These are phyloP conservation scores for Zygaena filipendulae DNA, from an alignment of 2,888 invertebrate species.

Conservation along the genomic window DNA sequence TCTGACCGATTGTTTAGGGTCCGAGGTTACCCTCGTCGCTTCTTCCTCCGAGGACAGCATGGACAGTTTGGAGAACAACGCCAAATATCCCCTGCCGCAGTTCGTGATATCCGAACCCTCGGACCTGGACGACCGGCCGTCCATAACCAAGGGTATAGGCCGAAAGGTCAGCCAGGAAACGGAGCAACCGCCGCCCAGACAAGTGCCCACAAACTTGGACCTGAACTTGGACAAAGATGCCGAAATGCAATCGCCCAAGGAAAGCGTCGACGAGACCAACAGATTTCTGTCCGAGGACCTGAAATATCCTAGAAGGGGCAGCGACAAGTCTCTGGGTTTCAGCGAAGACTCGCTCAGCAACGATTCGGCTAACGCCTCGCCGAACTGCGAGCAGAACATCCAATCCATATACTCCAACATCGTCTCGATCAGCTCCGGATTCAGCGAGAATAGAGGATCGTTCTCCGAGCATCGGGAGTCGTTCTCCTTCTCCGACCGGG, in stretches of 20 bases:
- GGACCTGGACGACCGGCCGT: constrained; percentile 76
- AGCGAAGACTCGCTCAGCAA: constrained; percentile 81
- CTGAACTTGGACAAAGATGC: constrained; percentile 27
- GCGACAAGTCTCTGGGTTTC: constrained; percentile 76
- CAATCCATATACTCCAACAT: constrained; percentile 63
- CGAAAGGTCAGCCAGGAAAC: constrained; percentile 75
- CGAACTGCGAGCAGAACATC: constrained; percentile 61
- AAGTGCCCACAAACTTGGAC: constrained; percentile 20
- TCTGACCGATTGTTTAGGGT: constrained; percentile 90
- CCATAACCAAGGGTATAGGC: constrained; percentile 83
- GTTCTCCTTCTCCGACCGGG: constrained; percentile 57
- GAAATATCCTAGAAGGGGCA: constrained; percentile 71
- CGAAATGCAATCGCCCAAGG: constrained; percentile 50
- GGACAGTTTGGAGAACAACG: constrained; percentile 73
- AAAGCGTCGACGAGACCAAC: constrained; percentile 28
- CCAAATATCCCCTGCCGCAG: constrained; percentile 62
- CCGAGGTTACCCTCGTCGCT: constrained; percentile 82
- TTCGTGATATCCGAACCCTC: constrained; percentile 80
- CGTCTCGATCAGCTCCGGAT: constrained; percentile 69
- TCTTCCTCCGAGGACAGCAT: constrained; percentile 80
- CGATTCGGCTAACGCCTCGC: constrained; percentile 67
- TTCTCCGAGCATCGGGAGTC: constrained; percentile 59
- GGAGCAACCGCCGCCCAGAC: constrained; percentile 34
- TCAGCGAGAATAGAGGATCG: constrained; percentile 65
- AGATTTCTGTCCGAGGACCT: constrained; percentile 37